phyloP scores from a whole-genome alignment of 1,140 invertebrate species.

The Lordiphosa collinella region DNA sequence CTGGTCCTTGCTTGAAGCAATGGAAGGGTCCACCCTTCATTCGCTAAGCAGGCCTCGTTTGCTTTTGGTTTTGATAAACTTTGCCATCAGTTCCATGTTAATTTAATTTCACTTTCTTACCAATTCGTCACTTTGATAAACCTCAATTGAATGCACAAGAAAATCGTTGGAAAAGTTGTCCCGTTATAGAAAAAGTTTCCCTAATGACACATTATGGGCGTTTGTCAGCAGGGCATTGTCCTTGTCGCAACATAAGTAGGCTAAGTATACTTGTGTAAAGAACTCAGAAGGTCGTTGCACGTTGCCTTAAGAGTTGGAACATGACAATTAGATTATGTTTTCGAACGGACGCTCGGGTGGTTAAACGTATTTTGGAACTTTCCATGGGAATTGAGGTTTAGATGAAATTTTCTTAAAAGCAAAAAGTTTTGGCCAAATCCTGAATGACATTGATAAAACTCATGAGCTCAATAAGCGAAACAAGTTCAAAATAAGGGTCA shows the following conservation, averaged over 20 bases:
- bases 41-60: conserved; percentile 5
- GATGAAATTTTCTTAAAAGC: background rate
- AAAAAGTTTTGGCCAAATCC: conserved; percentile 1
- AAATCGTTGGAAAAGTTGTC: conserved; percentile 35
- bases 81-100: conserved; percentile 42
- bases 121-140: conserved; percentile 45
- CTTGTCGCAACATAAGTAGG: too few species aligned
- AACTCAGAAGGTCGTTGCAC: background rate
- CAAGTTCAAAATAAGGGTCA: too few species aligned
- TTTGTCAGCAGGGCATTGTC: conserved; percentile 5
- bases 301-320: conserved; percentile 10
- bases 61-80: conserved; percentile 26
- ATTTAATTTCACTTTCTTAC: conserved; percentile 53
- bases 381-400: background rate
- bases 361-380: background rate
- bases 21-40: conserved; percentile 26
- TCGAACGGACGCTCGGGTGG: background rate
- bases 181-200: conserved; percentile 25
- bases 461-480: too few species aligned
- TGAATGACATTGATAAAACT: background rate
- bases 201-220: conserved; percentile 41
- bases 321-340: conserved; percentile 28
- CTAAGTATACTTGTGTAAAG: too few species aligned
- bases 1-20: conserved; percentile 13
- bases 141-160: conserved; percentile 28